These are phyloP conservation scores for Acanthosepion esculentum DNA, from an alignment of 2,888 invertebrate species.

Conservation along the genomic window DNA sequence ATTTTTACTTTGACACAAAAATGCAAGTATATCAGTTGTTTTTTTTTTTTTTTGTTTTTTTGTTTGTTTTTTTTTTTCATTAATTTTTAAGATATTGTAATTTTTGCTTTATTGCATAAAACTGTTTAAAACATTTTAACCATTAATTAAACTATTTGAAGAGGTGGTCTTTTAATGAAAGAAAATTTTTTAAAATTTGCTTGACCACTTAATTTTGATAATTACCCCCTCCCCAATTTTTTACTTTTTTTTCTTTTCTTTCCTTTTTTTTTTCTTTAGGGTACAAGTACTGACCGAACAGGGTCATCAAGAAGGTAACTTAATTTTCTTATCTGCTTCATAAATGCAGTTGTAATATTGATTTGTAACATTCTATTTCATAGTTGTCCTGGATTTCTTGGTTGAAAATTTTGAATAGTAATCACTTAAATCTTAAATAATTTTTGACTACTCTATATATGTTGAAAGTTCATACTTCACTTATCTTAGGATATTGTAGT, in stretches of 20 bases:
- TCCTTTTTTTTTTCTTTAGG: neutral
- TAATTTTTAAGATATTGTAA: neutral
- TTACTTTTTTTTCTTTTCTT: neutral
- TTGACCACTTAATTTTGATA: constrained; percentile 21
- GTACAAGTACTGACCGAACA: constrained; percentile 41
- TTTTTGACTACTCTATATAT: neutral
- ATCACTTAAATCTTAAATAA: neutral
- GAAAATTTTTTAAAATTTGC: neutral
- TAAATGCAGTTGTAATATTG: neutral
- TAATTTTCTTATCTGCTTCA: constrained; percentile 14
- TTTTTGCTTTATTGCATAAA: neutral
- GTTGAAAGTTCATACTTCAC: neutral
- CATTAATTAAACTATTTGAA: neutral
- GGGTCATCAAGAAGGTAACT: constrained; percentile 40
- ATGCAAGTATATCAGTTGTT: neutral
- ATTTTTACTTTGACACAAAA: neutral
- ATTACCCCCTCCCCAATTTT: neutral
- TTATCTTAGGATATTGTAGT: neutral
- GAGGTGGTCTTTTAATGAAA: no score
- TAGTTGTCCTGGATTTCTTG: neutral
- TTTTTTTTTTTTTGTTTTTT: neutral
- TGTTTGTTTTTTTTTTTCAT: neutral
- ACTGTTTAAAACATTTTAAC: neutral
- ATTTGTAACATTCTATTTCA: neutral
- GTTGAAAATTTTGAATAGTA: neutral